Conservation (phyloP, 2,888 invertebrate genomes). For the Entomobrya multifasciata region DNA sequence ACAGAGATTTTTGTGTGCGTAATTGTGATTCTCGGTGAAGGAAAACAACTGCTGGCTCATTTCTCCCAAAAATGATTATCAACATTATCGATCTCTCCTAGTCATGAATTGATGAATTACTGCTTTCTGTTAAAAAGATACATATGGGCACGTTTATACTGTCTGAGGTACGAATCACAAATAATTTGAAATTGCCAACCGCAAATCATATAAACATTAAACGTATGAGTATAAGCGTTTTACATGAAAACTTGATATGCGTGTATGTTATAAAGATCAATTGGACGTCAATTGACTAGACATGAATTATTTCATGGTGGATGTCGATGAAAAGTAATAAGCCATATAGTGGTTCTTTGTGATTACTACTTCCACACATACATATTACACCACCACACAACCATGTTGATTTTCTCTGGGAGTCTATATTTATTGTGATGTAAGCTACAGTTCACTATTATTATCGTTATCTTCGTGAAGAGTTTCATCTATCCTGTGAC, state of each 20-base stretch:
- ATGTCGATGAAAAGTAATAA: not conserved
- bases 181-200: slow-evolving; percentile 28
- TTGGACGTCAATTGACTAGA: slow-evolving; percentile 35
- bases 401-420: not conserved
- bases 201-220: not conserved
- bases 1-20: slow-evolving; percentile 12
- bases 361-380: not conserved
- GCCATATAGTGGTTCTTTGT: not conserved
- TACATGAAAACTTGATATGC: not conserved
- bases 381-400: not conserved
- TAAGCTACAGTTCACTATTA: not conserved
- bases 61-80: slow-evolving; percentile 1
- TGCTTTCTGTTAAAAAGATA: not conserved
- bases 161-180: not conserved
- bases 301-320: slow-evolving; percentile 22
- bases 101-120: slow-evolving; percentile 67
- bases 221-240: no score
- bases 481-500: slow-evolving; percentile 62
- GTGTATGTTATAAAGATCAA: slow-evolving; percentile 28
- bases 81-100: slow-evolving; percentile 52
- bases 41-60: slow-evolving; percentile 26
- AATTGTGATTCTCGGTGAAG: slow-evolving; percentile 33
- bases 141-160: not conserved
- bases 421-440: not conserved
- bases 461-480: slow-evolving; percentile 34